Base-by-base conservation (phyloP, 1,140 invertebrate genomes). In the Cylas formicarius region DNA sequence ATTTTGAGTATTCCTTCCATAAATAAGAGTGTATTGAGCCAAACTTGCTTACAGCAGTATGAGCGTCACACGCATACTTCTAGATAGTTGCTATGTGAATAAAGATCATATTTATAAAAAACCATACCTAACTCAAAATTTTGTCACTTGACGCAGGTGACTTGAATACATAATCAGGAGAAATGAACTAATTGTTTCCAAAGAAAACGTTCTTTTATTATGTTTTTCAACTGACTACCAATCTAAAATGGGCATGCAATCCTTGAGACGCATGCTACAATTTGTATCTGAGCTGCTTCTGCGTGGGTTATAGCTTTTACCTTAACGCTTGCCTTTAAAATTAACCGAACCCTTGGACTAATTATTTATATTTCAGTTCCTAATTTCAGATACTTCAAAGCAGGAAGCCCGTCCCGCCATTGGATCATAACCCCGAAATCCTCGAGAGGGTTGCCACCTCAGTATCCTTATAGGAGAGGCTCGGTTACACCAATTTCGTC, bases 331-430 rank as follows among this genome's bases (percentile, higher is more conserved):
- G 28, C 22, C 24, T 37, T 35, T 35, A 39, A 33, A 45, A 55
- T 52, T 55, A 57, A 55, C 50, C 29, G 29, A 42, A 43, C 32
- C 28, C 21, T 23, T 24, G 13, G 17, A 52, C 47, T 55, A 56
- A 57, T 43, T 32, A 52, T 42, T 43, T 54, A 44, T 38, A 48
- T 35, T 47, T 47, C 37, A 57, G 52, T 51, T 58, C 44, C 48
- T 61, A 40, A 37, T 64, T 67, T 66, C 60, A 77, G 74, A 66
- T 69, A 76, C 59, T 71, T 72, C 62, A 79, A 81, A 67, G 76
- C 77, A 49, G 73, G 74, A 33, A 78, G 74, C 70, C 77, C 78
- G 51, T 73, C 73, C 55, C 60, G 68, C 49, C 66, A 67, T 54
- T 72, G 74, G 70, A 61, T 71, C 55, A 70, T 70, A 67, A 68